These are phyloP conservation scores for Hippopotamyrus pictus DNA, from an alignment of 2,797 vertebrate species.

Conservation along the genomic window DNA sequence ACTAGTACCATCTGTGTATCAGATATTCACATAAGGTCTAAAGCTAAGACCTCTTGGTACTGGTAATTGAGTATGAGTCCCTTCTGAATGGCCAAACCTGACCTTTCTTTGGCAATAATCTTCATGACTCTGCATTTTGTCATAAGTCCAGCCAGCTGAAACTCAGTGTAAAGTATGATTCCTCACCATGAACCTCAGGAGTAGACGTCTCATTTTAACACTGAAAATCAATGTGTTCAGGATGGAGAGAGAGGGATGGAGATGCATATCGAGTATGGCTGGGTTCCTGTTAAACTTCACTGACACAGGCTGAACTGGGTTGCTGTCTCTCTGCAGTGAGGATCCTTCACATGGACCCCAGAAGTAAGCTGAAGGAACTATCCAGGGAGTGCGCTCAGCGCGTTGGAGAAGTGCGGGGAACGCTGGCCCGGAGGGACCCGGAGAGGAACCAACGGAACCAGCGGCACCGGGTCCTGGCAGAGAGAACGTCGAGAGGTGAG, in stretches of 20 bases:
- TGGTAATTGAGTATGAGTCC: background rate
- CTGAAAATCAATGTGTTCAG: background rate
- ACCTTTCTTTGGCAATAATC: background rate
- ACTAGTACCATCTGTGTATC: background rate
- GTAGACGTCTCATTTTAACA: background rate
- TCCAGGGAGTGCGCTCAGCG: constrained; percentile 78
- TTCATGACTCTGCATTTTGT: background rate
- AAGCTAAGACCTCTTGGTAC: background rate
- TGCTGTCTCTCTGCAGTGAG: constrained; percentile 61
- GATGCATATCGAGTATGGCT: background rate
- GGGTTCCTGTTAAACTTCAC: background rate
- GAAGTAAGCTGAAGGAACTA: constrained; percentile 70
- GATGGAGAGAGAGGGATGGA: background rate
- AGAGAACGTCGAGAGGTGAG: background rate
- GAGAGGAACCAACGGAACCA: constrained; percentile 65
- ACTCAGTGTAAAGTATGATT: background rate
- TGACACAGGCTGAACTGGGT: background rate
- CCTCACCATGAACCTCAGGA: no score
- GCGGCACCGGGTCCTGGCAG: constrained; percentile 52
- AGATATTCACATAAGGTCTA: background rate
- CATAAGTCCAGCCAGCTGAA: background rate
- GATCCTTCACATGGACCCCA: constrained; percentile 61
- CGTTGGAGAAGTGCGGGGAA: constrained; percentile 65
- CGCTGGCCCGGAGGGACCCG: constrained; percentile 65
- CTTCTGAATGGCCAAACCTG: background rate